Conservation (phyloP, 2,797 vertebrate genomes). For the Gymnodraco acuticeps region DNA sequence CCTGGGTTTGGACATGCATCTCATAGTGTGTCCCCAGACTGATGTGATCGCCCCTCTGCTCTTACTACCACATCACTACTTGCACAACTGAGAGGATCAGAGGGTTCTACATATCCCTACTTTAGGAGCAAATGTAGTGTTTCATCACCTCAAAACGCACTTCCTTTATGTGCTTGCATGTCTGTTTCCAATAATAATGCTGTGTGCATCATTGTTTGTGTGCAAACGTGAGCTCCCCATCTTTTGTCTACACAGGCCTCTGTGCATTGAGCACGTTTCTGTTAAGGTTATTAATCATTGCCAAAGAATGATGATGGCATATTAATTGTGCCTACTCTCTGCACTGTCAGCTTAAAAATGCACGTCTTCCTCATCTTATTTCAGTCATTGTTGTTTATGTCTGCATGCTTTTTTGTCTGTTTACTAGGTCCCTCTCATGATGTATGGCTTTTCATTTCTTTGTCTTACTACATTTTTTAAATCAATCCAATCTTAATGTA, state of each 20-base stretch:
- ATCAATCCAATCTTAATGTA: background rate
- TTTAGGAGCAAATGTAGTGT: conserved; percentile 54
- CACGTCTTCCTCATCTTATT: conserved; percentile 26
- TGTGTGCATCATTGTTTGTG: conserved; percentile 17
- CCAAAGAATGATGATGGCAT: conserved; percentile 57
- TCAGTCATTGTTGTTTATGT: background rate
- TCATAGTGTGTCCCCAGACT: background rate
- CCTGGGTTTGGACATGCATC: background rate
- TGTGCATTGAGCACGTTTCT: conserved; percentile 38
- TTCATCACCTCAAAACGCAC: conserved; percentile 59
- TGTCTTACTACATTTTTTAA: too few species aligned
- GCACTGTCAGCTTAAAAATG: conserved; percentile 55
- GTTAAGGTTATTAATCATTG: conserved; percentile 73
- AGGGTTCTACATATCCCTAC: conserved; percentile 48
- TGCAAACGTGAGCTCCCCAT: conserved; percentile 10
- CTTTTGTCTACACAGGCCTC: conserved; percentile 37
- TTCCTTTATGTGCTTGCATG: conserved; percentile 36
- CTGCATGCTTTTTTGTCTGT: background rate
- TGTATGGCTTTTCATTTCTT: background rate
- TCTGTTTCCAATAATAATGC: conserved; percentile 44
- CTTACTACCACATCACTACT: conserved; percentile 42
- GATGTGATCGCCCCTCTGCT: background rate
- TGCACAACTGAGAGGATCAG: conserved; percentile 21
- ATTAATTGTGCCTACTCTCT: conserved; percentile 12
- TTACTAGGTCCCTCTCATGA: background rate